Percentiles rank a stretch among this genome's conserved stretches.
phyloP scores from a whole-genome alignment of 2,797 vertebrate species.

The Spea hammondii region DNA sequence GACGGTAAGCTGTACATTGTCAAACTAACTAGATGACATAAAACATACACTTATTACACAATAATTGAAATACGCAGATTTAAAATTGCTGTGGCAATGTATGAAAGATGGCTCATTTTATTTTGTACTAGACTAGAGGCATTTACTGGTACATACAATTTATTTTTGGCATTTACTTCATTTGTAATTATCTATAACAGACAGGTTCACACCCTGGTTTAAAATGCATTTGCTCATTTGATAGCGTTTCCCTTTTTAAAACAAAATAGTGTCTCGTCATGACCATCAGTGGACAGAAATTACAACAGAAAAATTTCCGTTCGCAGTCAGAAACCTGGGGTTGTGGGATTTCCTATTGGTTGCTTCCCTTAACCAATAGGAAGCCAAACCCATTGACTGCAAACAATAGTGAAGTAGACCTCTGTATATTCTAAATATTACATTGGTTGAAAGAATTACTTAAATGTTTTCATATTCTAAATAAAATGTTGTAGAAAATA shows the following conservation, averaged over 20 bases:
- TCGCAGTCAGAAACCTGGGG: background rate
- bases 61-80: slow-evolving; percentile 15
- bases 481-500: too few species aligned
- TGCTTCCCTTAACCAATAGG: background rate
- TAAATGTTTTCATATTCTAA: too few species aligned
- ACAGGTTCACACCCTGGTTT: too few species aligned
- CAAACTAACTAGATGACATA: slow-evolving; percentile 6
- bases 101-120: too few species aligned
- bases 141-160: too few species aligned
- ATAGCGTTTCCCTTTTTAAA: background rate
- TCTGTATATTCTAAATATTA: too few species aligned
- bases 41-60: slow-evolving; percentile 12
- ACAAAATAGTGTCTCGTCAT: background rate
- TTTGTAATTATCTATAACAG: too few species aligned
- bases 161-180: too few species aligned
- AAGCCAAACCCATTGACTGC: background rate
- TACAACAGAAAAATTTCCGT: background rate
- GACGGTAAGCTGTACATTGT: slow-evolving; percentile 23
- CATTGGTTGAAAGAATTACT: too few species aligned
- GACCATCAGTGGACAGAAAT: background rate
- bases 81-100: background rate
- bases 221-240: too few species aligned
- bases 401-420: too few species aligned
- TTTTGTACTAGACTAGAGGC: too few species aligned
- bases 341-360: background rate